phyloP scores from a whole-genome alignment of 1,140 invertebrate genomes.

The Lysiphlebus fabarum region DNA sequence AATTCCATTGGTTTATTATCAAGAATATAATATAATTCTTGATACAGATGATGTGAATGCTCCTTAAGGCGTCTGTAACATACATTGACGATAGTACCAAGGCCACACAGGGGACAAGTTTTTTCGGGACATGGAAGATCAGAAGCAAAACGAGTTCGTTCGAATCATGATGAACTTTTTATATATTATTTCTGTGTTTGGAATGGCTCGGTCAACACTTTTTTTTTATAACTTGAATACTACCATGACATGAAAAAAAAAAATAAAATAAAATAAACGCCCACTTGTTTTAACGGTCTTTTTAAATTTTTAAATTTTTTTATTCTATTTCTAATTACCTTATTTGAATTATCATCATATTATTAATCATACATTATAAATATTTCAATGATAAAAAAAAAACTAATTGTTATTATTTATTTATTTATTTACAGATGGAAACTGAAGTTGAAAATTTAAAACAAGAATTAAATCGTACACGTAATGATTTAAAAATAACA shows the following conservation, averaged over 20 bases:
- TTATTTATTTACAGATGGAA: constrained; percentile 58
- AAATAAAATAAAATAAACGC: too few relatives aligned
- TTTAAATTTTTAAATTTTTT: background rate
- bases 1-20: too few relatives aligned
- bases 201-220: too few relatives aligned
- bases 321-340: background rate
- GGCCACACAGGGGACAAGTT: constrained; percentile 16
- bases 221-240: background rate
- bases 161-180: constrained; percentile 23
- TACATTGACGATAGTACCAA: too few relatives aligned
- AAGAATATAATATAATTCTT: too few relatives aligned
- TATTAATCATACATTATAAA: background rate
- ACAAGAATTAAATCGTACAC: constrained; percentile 57
- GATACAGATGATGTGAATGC: constrained; percentile 13
- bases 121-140: constrained; percentile 16
- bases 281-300: background rate
- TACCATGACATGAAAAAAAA: too few relatives aligned
- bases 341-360: background rate
- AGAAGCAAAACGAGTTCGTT: constrained; percentile 24
- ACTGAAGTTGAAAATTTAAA: constrained; percentile 63
- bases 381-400: constrained; percentile 8
- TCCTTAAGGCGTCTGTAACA: constrained; percentile 21
- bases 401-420: background rate
- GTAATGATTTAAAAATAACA: constrained; percentile 49
- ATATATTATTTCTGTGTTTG: too few relatives aligned